Evolutionary conservation across 2,888 invertebrate species (phyloP).

Genomic region (Cheilosia variabilis): DNA sequence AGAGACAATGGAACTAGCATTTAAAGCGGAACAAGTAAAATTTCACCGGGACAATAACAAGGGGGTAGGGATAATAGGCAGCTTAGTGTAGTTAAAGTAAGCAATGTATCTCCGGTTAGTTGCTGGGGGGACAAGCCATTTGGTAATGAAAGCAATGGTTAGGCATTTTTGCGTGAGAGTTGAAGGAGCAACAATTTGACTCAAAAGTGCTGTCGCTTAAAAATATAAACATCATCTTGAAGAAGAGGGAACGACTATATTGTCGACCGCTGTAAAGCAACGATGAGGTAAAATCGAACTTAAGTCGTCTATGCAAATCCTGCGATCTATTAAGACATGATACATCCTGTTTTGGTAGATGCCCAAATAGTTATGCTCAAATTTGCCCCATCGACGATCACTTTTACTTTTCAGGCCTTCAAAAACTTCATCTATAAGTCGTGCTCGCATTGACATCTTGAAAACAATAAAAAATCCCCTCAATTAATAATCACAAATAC

Average conservation of each 20-base stretch:
- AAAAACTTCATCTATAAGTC: neutral
- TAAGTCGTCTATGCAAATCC: no score
- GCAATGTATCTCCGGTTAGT: slow-evolving; percentile 52
- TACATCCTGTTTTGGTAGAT: no score
- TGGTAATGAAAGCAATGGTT: slow-evolving; percentile 21
- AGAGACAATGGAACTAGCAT: slow-evolving; percentile 57
- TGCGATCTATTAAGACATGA: no score
- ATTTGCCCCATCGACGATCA: no score
- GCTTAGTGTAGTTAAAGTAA: slow-evolving; percentile 36
- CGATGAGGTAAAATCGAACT: no score
- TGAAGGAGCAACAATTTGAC: neutral
- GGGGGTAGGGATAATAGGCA: slow-evolving; percentile 12
- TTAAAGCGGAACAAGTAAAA: slow-evolving; percentile 70
- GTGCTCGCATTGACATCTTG: neutral
- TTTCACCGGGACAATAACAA: slow-evolving; percentile 33
- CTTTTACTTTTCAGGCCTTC: neutral
- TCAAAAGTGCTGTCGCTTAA: neutral
- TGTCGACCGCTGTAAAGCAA: no score
- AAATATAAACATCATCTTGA: neutral
- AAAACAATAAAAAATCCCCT: neutral
- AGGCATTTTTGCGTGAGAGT: neutral
- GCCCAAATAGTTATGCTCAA: no score
- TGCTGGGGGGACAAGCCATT: slow-evolving; percentile 4
- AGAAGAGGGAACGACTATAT: no score
- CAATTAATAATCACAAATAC: neutral